Evolutionary conservation across 2,888 invertebrate genomes (phyloP).

Genomic region (Resseliella maxima): DNA sequence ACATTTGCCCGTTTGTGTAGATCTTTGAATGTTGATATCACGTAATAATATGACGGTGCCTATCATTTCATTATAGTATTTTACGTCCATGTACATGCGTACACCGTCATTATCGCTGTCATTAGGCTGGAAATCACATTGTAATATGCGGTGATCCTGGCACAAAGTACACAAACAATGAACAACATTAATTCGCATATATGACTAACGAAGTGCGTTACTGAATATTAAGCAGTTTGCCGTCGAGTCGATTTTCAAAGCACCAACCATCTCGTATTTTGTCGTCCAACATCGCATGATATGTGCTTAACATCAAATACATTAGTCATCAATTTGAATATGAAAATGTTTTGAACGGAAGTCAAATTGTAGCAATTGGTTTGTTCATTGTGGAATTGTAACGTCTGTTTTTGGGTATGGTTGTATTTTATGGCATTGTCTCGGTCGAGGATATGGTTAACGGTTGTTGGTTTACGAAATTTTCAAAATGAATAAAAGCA

Average conservation of each 20-base stretch:
- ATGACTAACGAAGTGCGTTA: not conserved
- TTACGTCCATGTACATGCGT: not conserved
- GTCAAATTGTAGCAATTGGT: slow-evolving; percentile 44
- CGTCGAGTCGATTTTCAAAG: not conserved
- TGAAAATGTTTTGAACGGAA: slow-evolving; percentile 44
- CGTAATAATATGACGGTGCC: no score
- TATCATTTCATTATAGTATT: not conserved
- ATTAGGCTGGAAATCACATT: not conserved
- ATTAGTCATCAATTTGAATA: slow-evolving; percentile 48
- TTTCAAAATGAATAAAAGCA: not conserved
- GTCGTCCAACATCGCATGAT: not conserved
- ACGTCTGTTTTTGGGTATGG: not conserved
- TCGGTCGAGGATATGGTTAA: not conserved
- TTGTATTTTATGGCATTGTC: slow-evolving; percentile 7
- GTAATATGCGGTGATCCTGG: slow-evolving; percentile 20
- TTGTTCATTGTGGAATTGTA: slow-evolving; percentile 29
- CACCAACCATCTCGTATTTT: not conserved
- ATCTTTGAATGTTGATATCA: no score
- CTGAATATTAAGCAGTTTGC: not conserved
- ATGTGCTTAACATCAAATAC: slow-evolving; percentile 41
- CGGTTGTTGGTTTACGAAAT: not conserved
- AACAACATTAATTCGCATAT: not conserved
- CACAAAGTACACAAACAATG: slow-evolving; percentile 11
- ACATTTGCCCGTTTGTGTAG: no score
- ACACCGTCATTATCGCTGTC: slow-evolving; percentile 28